phyloP scores from a whole-genome alignment of 2,113 vertebrate species.

The Pygoscelis antarcticus region DNA sequence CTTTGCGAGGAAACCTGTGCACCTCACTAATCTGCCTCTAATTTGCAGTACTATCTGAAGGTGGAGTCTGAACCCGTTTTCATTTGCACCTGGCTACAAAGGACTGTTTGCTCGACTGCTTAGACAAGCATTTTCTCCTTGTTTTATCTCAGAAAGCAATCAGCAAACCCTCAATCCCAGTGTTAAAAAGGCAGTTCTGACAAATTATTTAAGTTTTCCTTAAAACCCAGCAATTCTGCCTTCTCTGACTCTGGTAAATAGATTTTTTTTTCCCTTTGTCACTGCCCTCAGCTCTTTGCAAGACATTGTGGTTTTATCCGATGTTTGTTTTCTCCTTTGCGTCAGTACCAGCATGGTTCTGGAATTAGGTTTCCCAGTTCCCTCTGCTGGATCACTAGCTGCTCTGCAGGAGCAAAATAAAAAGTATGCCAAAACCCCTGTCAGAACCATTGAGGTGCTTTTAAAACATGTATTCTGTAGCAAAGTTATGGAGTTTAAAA shows the following conservation, averaged over 20 bases:
- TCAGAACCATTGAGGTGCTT: background rate
- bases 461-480: background rate
- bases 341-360: conserved; percentile 46
- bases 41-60: background rate
- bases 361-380: conserved; percentile 58
- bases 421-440: background rate
- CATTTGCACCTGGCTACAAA: background rate
- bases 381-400: conserved; percentile 59
- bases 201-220: background rate
- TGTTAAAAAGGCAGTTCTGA: background rate
- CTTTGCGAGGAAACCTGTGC: background rate
- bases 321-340: conserved; percentile 49
- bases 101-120: background rate
- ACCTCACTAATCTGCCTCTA: background rate
- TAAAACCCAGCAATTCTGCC: background rate
- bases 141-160: background rate
- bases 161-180: background rate
- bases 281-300: background rate
- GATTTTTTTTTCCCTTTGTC: background rate
- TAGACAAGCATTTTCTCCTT: background rate
- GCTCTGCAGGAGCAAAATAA: conserved; percentile 64
- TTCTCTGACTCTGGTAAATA: background rate
- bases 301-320: background rate
- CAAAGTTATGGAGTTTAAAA: background rate
- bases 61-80: background rate